Base-by-base conservation (phyloP, 2,113 vertebrate genomes). In the Oryzias melastigma region DNA sequence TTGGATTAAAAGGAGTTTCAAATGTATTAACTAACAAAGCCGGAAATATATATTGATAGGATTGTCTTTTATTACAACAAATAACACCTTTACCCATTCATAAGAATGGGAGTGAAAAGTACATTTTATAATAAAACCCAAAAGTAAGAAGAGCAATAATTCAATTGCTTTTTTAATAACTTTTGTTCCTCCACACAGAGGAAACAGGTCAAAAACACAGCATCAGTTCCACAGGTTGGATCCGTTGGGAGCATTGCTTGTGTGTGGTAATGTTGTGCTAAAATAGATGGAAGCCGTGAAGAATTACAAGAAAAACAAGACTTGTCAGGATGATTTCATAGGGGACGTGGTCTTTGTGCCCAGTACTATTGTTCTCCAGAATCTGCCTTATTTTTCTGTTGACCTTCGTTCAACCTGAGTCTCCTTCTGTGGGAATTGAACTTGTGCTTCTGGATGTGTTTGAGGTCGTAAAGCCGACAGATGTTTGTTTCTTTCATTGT, bases 401-500 rank as follows among this genome's bases (percentile, higher is more conserved):
- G n/a, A 18, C 25, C 17, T 25, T 16, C 24, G 17, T 46, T 50
- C n/a, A 48, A 3, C 41, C 5, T 43, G 29, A 44, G 17, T 3
- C 27, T 45, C 1, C 40, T 48, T 63, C 22, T 64, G 18, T 35
- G 19, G 53, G 54, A 65, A 60, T 40, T 52, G 22, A 74, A 58
- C 15, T 50, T 42, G 17, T 10, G 18, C 42, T 60, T 67, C 48
- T 35, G 6, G 58, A 73, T 58, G 41, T 64, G 62, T 71, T 56
- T 54, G 46, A 57, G 59, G 45, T 57, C 49, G 48, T 76, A 66
- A 75, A 75, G 48, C 14, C 58, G 53, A 52, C 65, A 76, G 75
- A 65, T 84, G 68, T 75, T 25, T 46, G 22, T 46, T 29, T 58
- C 52, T 73, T 13, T 20, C 42, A 77, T 83, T 77, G 65, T 76